A percentile compares a stretch with the other conserved stretches of the same genome.
phyloP scores from a whole-genome alignment of 2,113 vertebrate genomes.

The Sterrhoptilus dennistouni region DNA sequence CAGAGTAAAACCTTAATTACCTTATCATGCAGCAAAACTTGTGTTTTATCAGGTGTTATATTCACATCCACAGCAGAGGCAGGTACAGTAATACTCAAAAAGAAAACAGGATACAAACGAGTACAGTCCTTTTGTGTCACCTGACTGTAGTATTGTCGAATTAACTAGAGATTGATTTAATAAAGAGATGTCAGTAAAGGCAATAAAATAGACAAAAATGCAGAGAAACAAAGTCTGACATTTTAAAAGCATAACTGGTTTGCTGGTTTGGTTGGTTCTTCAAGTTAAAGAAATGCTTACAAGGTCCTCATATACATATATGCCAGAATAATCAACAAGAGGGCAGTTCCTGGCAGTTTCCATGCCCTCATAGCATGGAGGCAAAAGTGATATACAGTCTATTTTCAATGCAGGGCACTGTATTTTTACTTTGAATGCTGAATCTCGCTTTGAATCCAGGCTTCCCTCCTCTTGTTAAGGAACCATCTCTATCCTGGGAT shows the following conservation, averaged over 20 bases:
- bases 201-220: background rate
- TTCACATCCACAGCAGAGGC: conserved; percentile 89
- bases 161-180: conserved; percentile 74
- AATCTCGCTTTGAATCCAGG: background rate
- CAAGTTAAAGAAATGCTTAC: background rate
- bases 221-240: background rate
- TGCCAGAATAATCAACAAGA: background rate
- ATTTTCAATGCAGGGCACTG: background rate
- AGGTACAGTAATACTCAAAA: conserved; percentile 86
- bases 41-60: conserved; percentile 92
- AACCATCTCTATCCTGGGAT: background rate
- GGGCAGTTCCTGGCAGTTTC: background rate
- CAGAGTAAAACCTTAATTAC: conserved; percentile 67
- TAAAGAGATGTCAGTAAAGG: background rate
- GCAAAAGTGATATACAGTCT: background rate
- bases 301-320: background rate
- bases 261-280: background rate
- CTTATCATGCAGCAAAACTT: conserved; percentile 94
- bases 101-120: conserved; percentile 83
- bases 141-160: conserved; percentile 82
- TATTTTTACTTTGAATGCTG: background rate
- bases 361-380: background rate
- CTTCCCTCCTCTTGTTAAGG: background rate
- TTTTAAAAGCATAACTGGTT: background rate
- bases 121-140: conserved; percentile 76